Evolutionary conservation across 2,797 vertebrate genomes (phyloP), one percentile per base, ranked within the genome.

Genomic region (Lepilemur septentrionalis): DNA sequence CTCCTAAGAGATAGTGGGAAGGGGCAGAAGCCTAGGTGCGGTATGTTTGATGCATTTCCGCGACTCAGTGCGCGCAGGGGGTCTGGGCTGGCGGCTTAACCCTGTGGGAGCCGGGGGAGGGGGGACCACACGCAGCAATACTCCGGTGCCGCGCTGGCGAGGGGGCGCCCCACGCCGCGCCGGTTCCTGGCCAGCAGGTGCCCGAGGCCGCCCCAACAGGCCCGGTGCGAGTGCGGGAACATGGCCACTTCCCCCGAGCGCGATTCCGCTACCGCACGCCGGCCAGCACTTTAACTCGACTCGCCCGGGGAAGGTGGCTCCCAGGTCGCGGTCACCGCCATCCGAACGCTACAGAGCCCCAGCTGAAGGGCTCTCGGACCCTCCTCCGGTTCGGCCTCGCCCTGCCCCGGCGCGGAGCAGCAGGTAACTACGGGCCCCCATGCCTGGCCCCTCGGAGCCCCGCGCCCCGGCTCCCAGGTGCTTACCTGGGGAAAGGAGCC

Each of bases 401-500:
- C 79, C 38, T 8, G 38, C 72, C 61, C 25, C 0, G 4, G 41
- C 6, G 30, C 48, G 1, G 28, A 52, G 72, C 52, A 1, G 67
- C 41, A 4, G 38, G 46, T 18, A 70, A n/a, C 38, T 7, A 11
- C 9, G 6, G 14, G 17, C 28, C 89, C 46, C 78, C 61, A 32
- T 1, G 41, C 83, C 63, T 6, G 10, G 18, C 38, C 22, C 7
- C 93, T 23, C n/a, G 22, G n/a, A 46, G 57, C n/a, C 59, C 57
- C 7, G 48, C 35, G 55, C 23, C 82, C 38, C 11, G 3, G 8
- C 78, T 10, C 48, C 23, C 43, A 18, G 57, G 70, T 7, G 61
- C 96, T 98, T 94, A 99, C 98, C 98, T 99, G 98, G 80, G 97
- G 98, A 65, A 98, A 98, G 70, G 98, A 98, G 85, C 99, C 99